Percentiles rank a stretch among this genome's conserved stretches.
These are phyloP conservation scores for Calephelis perditalis DNA, from an alignment of 2,888 invertebrate genomes.

Conservation along the genomic window DNA sequence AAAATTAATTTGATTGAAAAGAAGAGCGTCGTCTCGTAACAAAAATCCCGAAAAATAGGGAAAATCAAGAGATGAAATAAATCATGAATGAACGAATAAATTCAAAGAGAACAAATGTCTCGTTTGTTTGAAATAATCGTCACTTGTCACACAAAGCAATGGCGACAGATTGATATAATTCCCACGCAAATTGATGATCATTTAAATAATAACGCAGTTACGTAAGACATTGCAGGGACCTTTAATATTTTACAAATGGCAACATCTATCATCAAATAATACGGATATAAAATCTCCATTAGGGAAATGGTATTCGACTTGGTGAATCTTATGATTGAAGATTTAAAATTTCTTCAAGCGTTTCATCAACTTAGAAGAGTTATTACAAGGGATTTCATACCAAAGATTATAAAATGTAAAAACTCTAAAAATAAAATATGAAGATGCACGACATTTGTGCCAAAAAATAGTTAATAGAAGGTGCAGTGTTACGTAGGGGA, in stretches of 20 bases:
- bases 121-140: slow-evolving; percentile 10
- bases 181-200: slow-evolving; percentile 14
- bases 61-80: not conserved
- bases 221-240: slow-evolving; percentile 19
- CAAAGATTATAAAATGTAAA: too few relatives aligned
- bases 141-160: slow-evolving; percentile 17
- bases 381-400: too few relatives aligned
- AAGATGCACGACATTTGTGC: too few relatives aligned
- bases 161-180: slow-evolving; percentile 16
- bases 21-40: not conserved
- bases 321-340: slow-evolving; percentile 14
- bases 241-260: slow-evolving; percentile 21
- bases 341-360: slow-evolving; percentile 16
- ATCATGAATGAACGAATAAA: not conserved
- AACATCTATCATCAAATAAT: slow-evolving; percentile 28
- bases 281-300: slow-evolving; percentile 28
- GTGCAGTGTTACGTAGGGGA: too few relatives aligned
- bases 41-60: not conserved
- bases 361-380: slow-evolving; percentile 26
- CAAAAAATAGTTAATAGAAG: too few relatives aligned
- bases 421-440: too few relatives aligned
- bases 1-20: too few relatives aligned
- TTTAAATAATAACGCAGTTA: slow-evolving; percentile 20
- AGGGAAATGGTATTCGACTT: slow-evolving; percentile 25
- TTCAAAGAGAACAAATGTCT: slow-evolving; percentile 3